These are phyloP conservation scores for Calameuta pallipes DNA, from an alignment of 2,888 invertebrate genomes.

Conservation along the genomic window DNA sequence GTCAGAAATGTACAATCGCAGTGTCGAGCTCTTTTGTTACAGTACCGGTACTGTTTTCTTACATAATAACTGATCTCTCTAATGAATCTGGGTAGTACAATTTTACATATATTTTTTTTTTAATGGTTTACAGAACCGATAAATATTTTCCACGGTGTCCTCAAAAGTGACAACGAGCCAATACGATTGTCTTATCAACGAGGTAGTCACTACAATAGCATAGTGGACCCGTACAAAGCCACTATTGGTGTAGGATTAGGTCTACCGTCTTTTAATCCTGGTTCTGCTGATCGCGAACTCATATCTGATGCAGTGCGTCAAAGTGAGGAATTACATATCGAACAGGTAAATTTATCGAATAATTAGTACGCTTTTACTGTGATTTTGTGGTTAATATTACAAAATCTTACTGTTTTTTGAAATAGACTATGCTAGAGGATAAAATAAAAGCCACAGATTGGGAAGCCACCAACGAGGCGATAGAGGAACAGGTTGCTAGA, in stretches of 20 bases:
- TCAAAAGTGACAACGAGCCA: slow-evolving; percentile 81
- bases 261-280: slow-evolving; percentile 82
- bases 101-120: not conserved
- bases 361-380: not conserved
- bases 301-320: slow-evolving; percentile 80
- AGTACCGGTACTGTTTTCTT: slow-evolving; percentile 70
- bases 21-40: slow-evolving; percentile 88
- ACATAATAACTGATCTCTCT: not conserved
- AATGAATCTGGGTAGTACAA: not conserved
- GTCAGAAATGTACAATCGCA: slow-evolving; percentile 89
- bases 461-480: slow-evolving; percentile 92
- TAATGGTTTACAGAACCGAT: slow-evolving; percentile 75
- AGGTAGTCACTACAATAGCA: slow-evolving; percentile 89
- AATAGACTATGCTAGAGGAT: slow-evolving; percentile 88
- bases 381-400: not conserved
- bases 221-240: slow-evolving; percentile 85
- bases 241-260: slow-evolving; percentile 87
- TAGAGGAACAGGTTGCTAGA: slow-evolving; percentile 87
- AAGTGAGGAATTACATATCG: slow-evolving; percentile 83
- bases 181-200: slow-evolving; percentile 88
- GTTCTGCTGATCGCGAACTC: slow-evolving; percentile 77
- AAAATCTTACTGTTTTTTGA: not conserved
- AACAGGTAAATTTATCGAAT: slow-evolving; percentile 71
- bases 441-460: slow-evolving; percentile 90
- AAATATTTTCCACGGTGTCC: slow-evolving; percentile 85